Evolutionary conservation across 2,888 invertebrate genomes (phyloP).

Genomic region (Troides oblongomaculatus): DNA sequence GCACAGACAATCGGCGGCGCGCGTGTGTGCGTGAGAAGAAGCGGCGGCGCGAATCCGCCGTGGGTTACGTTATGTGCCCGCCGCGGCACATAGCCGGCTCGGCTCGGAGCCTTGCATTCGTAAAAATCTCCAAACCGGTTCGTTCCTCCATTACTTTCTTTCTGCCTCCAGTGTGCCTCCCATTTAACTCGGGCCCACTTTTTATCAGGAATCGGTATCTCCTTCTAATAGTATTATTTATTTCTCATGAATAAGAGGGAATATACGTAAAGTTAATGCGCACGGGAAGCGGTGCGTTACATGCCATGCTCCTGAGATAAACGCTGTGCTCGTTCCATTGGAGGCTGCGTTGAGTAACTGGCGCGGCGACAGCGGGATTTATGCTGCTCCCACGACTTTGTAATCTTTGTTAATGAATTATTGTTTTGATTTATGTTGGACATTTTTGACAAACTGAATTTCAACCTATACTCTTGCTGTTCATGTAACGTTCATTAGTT

Average conservation of each 20-base stretch:
- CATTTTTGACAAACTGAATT: conserved; percentile 38
- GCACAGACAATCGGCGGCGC: conserved; percentile 40
- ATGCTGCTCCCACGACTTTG: conserved; percentile 45
- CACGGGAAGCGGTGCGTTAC: conserved; percentile 73
- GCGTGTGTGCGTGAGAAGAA: conserved; percentile 62
- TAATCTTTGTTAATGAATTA: conserved; percentile 57
- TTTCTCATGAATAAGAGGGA: conserved; percentile 78
- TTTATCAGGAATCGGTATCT: conserved; percentile 80
- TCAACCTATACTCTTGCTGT: conserved; percentile 10
- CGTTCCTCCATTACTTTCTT: conserved; percentile 80
- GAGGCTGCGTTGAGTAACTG: conserved; percentile 60
- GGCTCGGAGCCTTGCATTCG: conserved; percentile 77
- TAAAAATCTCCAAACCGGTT: conserved; percentile 80
- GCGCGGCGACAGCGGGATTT: conserved; percentile 58
- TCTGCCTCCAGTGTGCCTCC: conserved; percentile 78
- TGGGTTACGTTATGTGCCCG: conserved; percentile 70
- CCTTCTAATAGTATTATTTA: conserved; percentile 80
- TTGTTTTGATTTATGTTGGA: conserved; percentile 42
- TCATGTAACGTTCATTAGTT: neutral
- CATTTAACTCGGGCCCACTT: conserved; percentile 79
- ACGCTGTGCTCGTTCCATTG: conserved; percentile 58
- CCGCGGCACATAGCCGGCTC: conserved; percentile 67
- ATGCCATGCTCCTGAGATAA: conserved; percentile 68
- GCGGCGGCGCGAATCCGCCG: conserved; percentile 74
- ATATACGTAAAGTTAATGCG: conserved; percentile 76